Evolutionary conservation across 2,888 invertebrate genomes (phyloP).

Genomic region (Emesis furor): DNA sequence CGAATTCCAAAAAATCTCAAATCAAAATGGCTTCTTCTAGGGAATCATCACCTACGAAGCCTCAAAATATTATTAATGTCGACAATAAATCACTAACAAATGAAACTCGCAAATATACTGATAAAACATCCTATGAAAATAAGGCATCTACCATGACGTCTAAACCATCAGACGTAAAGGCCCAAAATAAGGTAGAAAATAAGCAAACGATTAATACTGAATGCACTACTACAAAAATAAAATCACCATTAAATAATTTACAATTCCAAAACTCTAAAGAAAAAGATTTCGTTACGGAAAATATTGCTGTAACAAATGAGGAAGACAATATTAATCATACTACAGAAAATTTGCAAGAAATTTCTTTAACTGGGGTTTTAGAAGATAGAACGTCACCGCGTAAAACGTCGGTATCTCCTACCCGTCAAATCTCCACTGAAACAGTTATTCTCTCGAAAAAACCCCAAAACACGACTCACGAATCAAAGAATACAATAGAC

Average conservation of each 20-base stretch:
- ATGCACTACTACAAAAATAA: not conserved
- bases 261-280: not conserved
- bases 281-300: not conserved
- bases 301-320: constrained; percentile 2
- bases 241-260: not conserved
- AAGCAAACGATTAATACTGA: not conserved
- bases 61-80: constrained; percentile 36
- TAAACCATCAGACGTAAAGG: not conserved
- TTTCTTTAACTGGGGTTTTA: constrained; percentile 41
- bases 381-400: constrained; percentile 45
- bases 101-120: not conserved
- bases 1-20: constrained; percentile 66
- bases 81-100: not conserved
- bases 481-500: constrained; percentile 77
- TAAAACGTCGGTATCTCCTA: constrained; percentile 54
- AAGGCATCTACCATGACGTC: not conserved
- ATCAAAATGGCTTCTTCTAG: constrained; percentile 75
- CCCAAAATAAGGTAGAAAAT: not conserved
- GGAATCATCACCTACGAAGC: constrained; percentile 54
- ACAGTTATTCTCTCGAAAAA: constrained; percentile 62
- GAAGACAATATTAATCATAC: constrained; percentile 31
- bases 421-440: constrained; percentile 62
- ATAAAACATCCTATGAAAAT: not conserved
- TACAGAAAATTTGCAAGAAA: constrained; percentile 39
- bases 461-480: constrained; percentile 71